These are phyloP conservation scores for Neolamprologus devosi DNA, from an alignment of 2,113 vertebrate genomes.

Conservation along the genomic window DNA sequence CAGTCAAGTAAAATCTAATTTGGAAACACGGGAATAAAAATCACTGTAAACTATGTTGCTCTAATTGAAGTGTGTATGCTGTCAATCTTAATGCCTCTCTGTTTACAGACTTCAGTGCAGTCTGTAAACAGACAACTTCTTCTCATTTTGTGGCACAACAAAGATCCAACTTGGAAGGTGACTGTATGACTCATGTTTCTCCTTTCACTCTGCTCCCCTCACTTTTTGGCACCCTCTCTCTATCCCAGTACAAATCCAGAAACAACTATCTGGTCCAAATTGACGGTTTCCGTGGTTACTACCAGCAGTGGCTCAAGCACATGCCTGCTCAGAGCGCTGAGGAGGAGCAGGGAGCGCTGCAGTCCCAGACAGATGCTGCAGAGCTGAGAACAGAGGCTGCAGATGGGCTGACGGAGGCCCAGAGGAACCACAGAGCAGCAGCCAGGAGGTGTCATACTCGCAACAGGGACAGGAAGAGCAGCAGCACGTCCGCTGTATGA, in stretches of 20 bases:
- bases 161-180: neutral
- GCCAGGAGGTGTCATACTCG: neutral
- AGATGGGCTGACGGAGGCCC: neutral
- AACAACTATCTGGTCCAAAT: constrained; percentile 89
- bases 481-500: neutral
- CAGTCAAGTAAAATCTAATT: neutral
- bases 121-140: neutral
- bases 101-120: neutral
- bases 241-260: constrained; percentile 79
- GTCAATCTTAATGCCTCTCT: neutral
- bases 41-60: neutral
- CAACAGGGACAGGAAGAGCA: neutral
- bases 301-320: constrained; percentile 81
- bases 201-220: neutral
- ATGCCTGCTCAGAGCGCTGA: constrained; percentile 77
- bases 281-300: constrained; percentile 89
- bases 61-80: neutral
- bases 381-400: neutral
- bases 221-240: neutral
- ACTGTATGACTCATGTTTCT: neutral
- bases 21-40: neutral
- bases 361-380: neutral
- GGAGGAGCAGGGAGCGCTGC: neutral
- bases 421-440: constrained; percentile 28
- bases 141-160: neutral